Percentiles rank a stretch among this genome's conserved stretches.
phyloP scores from a whole-genome alignment of 2,888 invertebrate genomes.

The Invenusta paracnida region DNA sequence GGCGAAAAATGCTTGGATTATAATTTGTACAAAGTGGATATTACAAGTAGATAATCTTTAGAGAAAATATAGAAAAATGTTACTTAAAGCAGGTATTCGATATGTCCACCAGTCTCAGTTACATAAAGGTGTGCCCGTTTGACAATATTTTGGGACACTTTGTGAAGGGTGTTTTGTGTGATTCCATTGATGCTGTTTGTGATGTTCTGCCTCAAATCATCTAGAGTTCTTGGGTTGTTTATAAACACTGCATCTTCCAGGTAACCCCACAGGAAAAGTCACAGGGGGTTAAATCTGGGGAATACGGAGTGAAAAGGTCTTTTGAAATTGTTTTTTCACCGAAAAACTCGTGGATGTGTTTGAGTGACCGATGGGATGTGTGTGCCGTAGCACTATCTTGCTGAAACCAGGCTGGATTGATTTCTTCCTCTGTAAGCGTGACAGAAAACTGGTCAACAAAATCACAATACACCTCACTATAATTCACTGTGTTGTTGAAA shows the following conservation, averaged over 20 bases:
- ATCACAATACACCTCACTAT: no score
- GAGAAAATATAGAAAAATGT: no score
- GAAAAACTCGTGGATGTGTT: not conserved
- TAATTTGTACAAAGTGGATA: no score
- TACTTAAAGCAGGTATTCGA: no score
- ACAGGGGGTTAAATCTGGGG: no score
- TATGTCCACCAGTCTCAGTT: no score
- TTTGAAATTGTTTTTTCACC: not conserved
- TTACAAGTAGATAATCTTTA: no score
- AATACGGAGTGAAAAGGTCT: not conserved
- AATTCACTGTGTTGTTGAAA: not conserved
- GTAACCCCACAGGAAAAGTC: not conserved
- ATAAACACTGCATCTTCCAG: not conserved
- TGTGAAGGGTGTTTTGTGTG: not conserved
- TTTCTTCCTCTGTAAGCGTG: not conserved
- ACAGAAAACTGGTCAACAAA: not conserved
- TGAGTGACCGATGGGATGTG: no score
- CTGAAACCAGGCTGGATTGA: not conserved
- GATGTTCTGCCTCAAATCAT: not conserved
- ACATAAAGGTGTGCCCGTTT: not conserved
- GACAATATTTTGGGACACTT: not conserved
- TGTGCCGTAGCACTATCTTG: not conserved
- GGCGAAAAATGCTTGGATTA: no score
- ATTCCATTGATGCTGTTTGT: not conserved
- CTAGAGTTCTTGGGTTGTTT: not conserved